Evolutionary conservation across 2,113 vertebrate species (phyloP).

Genomic region (Carassius auratus): DNA sequence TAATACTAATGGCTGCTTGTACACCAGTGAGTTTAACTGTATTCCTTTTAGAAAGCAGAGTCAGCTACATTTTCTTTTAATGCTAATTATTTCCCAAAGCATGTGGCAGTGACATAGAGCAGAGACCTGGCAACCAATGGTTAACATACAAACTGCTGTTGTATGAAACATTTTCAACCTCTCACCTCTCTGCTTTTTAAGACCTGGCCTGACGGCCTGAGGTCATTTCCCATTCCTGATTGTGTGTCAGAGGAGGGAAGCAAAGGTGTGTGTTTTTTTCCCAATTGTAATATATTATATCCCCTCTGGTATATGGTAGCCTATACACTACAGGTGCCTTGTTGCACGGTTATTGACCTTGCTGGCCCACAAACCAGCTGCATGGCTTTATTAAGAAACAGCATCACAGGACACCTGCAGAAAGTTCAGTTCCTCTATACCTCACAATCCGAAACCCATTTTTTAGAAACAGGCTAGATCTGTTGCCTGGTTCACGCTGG

Average conservation of each 20-base stretch:
- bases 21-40: not conserved
- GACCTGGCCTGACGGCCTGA: not conserved
- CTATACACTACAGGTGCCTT: not conserved
- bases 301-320: slow-evolving; percentile 1
- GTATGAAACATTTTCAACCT: not conserved
- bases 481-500: slow-evolving; percentile 6
- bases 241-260: not conserved
- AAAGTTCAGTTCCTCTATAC: not conserved
- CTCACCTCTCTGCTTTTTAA: slow-evolving; percentile 6
- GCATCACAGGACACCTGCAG: slow-evolving; percentile 24
- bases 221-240: slow-evolving; percentile 42
- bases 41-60: slow-evolving; percentile 1
- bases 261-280: not conserved
- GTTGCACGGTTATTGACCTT: not conserved
- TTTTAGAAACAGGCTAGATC: slow-evolving; percentile 1
- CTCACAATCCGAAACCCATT: not conserved
- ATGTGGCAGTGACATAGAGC: slow-evolving; percentile 14
- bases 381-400: not conserved
- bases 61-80: slow-evolving; percentile 33
- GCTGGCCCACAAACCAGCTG: not conserved
- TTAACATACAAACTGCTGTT: slow-evolving; percentile 23
- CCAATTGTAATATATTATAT: slow-evolving; percentile 18
- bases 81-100: slow-evolving; percentile 26
- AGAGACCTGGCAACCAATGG: slow-evolving; percentile 5
- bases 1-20: not conserved